phyloP scores from a whole-genome alignment of 2,888 invertebrate species.

The Stegophylla sp. region DNA sequence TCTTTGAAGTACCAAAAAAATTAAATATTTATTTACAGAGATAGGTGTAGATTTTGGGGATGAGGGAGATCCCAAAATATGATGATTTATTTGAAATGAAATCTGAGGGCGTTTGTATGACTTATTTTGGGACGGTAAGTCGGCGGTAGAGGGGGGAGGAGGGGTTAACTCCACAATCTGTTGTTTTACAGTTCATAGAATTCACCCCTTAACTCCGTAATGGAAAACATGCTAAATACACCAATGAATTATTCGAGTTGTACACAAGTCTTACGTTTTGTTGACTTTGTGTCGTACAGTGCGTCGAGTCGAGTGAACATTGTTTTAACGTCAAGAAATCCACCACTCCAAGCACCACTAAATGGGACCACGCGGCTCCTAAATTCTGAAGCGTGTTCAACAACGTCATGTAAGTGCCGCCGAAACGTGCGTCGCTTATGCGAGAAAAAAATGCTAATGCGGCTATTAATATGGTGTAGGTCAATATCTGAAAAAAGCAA shows the following conservation, averaged over 20 bases:
- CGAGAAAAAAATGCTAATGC: constrained; percentile 97
- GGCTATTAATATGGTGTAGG: constrained; percentile 96
- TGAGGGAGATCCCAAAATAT: too few species aligned
- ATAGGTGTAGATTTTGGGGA: too few species aligned
- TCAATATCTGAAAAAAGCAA: constrained; percentile 68
- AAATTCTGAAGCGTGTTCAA: constrained; percentile 96
- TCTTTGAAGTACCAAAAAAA: too few species aligned
- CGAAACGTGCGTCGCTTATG: constrained; percentile 93
- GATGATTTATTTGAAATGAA: too few species aligned
- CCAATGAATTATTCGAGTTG: not conserved
- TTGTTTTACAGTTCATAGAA: not conserved
- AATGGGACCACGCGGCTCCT: constrained; percentile 96
- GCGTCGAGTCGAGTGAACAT: constrained; percentile 69
- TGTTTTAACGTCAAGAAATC: constrained; percentile 83
- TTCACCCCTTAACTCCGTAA: too few species aligned
- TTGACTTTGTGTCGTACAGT: constrained; percentile 62
- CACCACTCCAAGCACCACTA: constrained; percentile 87
- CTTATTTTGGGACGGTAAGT: too few species aligned
- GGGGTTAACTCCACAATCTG: too few species aligned
- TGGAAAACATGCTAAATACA: not conserved
- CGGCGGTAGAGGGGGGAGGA: too few species aligned
- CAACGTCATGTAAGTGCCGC: constrained; percentile 99
- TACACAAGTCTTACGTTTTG: not conserved
- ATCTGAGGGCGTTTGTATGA: too few species aligned
- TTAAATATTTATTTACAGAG: too few species aligned